phyloP scores from a whole-genome alignment of 2,888 invertebrate genomes.

The Drosophila recens region DNA sequence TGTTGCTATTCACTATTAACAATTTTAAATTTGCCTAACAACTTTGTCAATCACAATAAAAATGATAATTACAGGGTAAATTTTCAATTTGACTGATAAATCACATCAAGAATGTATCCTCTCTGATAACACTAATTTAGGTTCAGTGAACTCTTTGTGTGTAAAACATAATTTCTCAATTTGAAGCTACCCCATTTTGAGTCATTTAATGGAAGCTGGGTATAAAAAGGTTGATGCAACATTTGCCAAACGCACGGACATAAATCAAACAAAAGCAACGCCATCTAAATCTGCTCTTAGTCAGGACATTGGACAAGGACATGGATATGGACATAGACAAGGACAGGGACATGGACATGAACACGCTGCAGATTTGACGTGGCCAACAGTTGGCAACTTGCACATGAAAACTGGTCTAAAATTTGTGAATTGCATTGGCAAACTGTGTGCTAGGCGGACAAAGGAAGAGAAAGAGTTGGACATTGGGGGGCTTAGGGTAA shows the following conservation, averaged over 20 bases:
- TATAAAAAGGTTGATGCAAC: constrained; percentile 23
- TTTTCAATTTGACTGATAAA: neutral
- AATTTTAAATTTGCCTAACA: too few relatives aligned
- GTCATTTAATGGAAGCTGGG: neutral
- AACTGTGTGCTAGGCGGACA: constrained; percentile 4
- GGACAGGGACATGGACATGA: constrained; percentile 46
- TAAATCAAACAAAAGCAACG: constrained; percentile 70
- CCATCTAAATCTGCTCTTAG: constrained; percentile 21
- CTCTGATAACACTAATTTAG: neutral
- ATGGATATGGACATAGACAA: constrained; percentile 22
- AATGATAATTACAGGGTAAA: neutral
- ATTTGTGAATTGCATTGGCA: constrained; percentile 55
- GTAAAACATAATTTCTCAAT: neutral
- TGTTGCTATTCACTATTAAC: too few relatives aligned
- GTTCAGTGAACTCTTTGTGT: neutral
- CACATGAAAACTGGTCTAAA: constrained; percentile 37
- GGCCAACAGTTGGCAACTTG: constrained; percentile 40
- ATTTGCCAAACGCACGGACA: constrained; percentile 45
- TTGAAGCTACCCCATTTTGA: neutral
- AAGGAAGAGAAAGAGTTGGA: neutral
- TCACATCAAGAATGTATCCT: neutral
- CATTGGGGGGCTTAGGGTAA: constrained; percentile 22
- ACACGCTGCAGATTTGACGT: constrained; percentile 49
- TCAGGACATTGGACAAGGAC: constrained; percentile 41
- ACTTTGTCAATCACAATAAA: neutral